These are phyloP conservation scores for Sebastes kiyomatsui DNA, from an alignment of 2,797 vertebrate species.

Conservation along the genomic window DNA sequence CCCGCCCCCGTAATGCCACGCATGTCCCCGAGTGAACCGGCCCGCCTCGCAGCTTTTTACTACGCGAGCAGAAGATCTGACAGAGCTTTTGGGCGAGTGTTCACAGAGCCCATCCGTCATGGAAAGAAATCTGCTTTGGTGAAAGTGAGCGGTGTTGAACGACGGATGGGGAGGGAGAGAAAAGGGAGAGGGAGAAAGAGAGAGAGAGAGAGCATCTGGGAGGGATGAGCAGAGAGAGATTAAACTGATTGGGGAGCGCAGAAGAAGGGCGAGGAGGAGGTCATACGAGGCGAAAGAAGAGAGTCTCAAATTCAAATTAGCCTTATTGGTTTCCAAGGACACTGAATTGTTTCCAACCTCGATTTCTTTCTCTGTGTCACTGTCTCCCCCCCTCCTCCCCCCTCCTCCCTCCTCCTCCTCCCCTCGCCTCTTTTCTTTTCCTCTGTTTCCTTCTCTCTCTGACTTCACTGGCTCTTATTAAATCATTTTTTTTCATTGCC, in stretches of 20 bases:
- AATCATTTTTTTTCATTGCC: slow-evolving; percentile 55
- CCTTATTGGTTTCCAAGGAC: slow-evolving; percentile 72
- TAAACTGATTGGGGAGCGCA: slow-evolving; percentile 64
- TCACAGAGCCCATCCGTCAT: slow-evolving; percentile 67
- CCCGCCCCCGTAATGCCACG: slow-evolving; percentile 18
- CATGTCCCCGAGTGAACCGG: slow-evolving; percentile 42
- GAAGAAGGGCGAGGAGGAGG: slow-evolving; percentile 59
- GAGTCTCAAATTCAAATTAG: slow-evolving; percentile 75
- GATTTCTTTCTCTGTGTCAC: slow-evolving; percentile 48
- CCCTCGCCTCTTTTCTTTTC: slow-evolving; percentile 6
- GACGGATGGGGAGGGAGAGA: slow-evolving; percentile 35
- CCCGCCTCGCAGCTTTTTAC: slow-evolving; percentile 37
- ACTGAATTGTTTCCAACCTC: slow-evolving; percentile 75
- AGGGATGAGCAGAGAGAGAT: slow-evolving; percentile 54
- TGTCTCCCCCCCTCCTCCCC: slow-evolving; percentile 12
- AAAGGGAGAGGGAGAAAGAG: not conserved
- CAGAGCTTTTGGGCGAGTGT: slow-evolving; percentile 44
- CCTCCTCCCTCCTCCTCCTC: not conserved
- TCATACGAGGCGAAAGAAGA: slow-evolving; percentile 47
- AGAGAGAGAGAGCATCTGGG: slow-evolving; percentile 41
- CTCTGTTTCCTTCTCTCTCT: slow-evolving; percentile 11
- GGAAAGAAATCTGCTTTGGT: slow-evolving; percentile 68
- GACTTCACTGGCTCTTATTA: slow-evolving; percentile 41
- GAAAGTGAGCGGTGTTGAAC: slow-evolving; percentile 59
- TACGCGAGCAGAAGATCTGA: slow-evolving; percentile 47